Base-by-base conservation (phyloP, 2,888 invertebrate genomes). In the Ectobius pallidus region DNA sequence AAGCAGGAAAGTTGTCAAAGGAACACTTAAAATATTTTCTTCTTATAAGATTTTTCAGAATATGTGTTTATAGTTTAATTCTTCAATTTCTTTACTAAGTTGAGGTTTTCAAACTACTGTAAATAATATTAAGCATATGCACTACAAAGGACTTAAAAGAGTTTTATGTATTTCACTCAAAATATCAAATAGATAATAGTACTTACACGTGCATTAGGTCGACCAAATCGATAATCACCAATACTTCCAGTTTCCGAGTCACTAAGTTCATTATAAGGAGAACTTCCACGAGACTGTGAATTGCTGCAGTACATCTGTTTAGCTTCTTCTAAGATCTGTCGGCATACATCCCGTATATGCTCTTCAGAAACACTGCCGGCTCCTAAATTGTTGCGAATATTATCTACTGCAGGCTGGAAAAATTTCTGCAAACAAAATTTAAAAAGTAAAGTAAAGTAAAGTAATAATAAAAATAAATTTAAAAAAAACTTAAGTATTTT, bases 311-410 rank as follows among this genome's bases (percentile, higher is more conserved):
- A 92, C 83, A 91, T 86, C 67, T 87, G 84, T 78, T 93, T 90
- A 2, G 92, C 92, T 77, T 93, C 93, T 81, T 93, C 93, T 75
- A 94, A 82, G 85, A 93, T 92, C 75, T 92, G 90, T 73, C 91
- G 86, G 80, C 92, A 93, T 14, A 93, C 90, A 75, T 90, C 90
- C 79, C 89, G 81, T 22, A 86, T 78, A 83, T 92, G 91, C 80
- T 93, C 92, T 81, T 92, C 92, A 77, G 88, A 89, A 11, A 93
- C 91, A 79, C 90, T 90, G 79, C 90, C 90, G 79, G 89, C 89
- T 3, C 92, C 93, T 79, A 92, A 85, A 83, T 94, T 94, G 77
- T 86, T 85, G 79, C 89, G 87, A 77, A 94, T 92, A 80, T 93
- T 94, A 77, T 89, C 89, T 44, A 93, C 88, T 74, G 92, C 93